Evolutionary conservation across 1,140 invertebrate genomes (phyloP), one percentile per base, ranked within the genome.

Genomic region (Gonioctena quinquepunctata): DNA sequence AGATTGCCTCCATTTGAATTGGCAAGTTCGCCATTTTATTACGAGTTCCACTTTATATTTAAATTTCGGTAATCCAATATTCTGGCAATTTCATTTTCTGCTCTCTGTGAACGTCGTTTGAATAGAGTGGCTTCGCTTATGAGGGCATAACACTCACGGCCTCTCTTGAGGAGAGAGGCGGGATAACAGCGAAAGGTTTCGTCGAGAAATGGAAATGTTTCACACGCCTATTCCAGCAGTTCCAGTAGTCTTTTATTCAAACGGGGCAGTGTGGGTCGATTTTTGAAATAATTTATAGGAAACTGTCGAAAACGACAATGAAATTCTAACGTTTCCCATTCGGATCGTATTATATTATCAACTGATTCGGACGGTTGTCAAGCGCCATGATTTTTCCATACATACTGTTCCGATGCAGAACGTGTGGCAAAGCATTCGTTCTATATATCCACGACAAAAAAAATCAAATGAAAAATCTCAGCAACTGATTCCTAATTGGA

Each of bases 11-110:
- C 67, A 75, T 75, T 75, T 70, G 70, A 67, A 75, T 70, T 63
- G 54, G 66, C 63, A 50, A 67, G 61, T 49, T 18, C 70, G 70
- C 70, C 74, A 70, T 77, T 77, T 77, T 77, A 77, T 77, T 77
- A 75, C 74, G 66, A 70, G 73, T 72, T 72, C 76, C 74, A 76
- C 76, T 77, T 77, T 77, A 77, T 77, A 77, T 77, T 77, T 77
- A 77, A 77, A 77, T 77, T 75, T 70, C 50, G 71, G 71, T 68
- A 71, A 76, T 76, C 69, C 76, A 74, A 77, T 77, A 76, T 76
- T 76, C 76, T 66, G 62, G 71, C 72, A 76, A 77, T 77, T 77
- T 77, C 76, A 77, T 77, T 77, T 72, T 71, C 69, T 69, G 52
- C 33, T 42, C 8, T 42, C 13, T 42, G 33, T 0, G 16, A 42